phyloP scores from a whole-genome alignment of 1,140 invertebrate genomes.

The Glossosoma conforme region DNA sequence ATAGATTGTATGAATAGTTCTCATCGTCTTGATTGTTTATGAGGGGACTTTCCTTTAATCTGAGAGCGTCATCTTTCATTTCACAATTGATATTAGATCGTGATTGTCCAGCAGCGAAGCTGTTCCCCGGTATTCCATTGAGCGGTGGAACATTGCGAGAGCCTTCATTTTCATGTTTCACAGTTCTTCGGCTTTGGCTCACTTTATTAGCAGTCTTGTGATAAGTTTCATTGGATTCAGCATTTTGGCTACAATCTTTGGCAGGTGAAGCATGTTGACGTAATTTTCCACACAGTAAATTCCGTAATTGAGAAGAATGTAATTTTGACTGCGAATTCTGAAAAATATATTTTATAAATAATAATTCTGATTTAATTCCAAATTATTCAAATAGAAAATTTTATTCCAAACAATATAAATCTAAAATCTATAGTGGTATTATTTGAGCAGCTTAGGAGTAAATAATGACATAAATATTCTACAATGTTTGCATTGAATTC shows the following conservation, averaged over 20 bases:
- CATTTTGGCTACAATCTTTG: constrained; percentile 53
- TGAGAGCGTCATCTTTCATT: constrained; percentile 27
- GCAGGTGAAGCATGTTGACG: constrained; percentile 51
- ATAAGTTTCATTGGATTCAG: constrained; percentile 45
- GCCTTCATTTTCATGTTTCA: constrained; percentile 16
- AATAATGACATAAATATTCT: too few relatives aligned
- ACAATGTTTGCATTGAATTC: too few relatives aligned
- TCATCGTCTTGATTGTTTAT: constrained; percentile 26
- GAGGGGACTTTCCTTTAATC: constrained; percentile 28
- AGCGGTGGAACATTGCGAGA: constrained; percentile 17
- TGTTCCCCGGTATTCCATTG: constrained; percentile 25
- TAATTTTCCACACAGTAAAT: constrained; percentile 51
- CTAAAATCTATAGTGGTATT: too few relatives aligned
- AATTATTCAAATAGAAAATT: too few relatives aligned
- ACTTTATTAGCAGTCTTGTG: constrained; percentile 38
- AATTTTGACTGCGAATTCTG: constrained; percentile 49
- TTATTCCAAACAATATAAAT: too few relatives aligned
- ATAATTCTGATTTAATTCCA: neutral
- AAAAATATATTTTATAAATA: constrained; percentile 29
- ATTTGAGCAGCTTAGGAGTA: too few relatives aligned
- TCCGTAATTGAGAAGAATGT: constrained; percentile 50
- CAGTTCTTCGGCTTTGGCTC: constrained; percentile 23
- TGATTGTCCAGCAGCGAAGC: constrained; percentile 1
- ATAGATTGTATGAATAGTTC: constrained; percentile 22
- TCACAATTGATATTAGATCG: constrained; percentile 27